Conservation (phyloP, 2,113 vertebrate species). For the Gallinago media region DNA sequence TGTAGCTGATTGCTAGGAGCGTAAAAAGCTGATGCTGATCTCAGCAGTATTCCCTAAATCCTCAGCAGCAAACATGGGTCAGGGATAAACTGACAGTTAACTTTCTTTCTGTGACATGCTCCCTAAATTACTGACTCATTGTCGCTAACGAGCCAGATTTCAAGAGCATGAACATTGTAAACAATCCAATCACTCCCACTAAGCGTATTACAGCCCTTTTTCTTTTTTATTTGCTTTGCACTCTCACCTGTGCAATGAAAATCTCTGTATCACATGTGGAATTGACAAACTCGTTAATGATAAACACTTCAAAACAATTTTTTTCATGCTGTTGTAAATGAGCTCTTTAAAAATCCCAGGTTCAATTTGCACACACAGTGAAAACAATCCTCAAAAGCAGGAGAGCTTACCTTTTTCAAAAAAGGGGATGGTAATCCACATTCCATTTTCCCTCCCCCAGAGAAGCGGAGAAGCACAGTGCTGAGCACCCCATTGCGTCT, state of each 20-base stretch:
- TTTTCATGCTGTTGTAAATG: not conserved
- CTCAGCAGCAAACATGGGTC: not conserved
- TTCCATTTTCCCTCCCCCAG: not conserved
- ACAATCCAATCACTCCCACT: not conserved
- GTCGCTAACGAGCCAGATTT: not conserved
- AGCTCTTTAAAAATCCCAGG: not conserved
- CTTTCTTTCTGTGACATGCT: not conserved
- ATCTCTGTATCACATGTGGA: not conserved
- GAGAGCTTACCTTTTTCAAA: not conserved
- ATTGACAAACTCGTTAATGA: not conserved
- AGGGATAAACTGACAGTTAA: not conserved
- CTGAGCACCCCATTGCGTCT: not conserved
- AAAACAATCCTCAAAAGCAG: not conserved
- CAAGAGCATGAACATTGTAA: conserved; percentile 8
- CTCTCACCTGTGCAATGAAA: not conserved
- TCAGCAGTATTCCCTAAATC: not conserved
- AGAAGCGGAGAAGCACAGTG: not conserved
- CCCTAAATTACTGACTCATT: not conserved
- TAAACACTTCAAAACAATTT: not conserved
- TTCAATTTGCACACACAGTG: not conserved
- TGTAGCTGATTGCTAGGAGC: not conserved
- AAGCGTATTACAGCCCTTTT: not conserved
- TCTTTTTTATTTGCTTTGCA: conserved; percentile 8
- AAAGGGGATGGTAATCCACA: not conserved
- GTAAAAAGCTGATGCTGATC: not conserved